Evolutionary conservation across 1,140 invertebrate species (phyloP).

Genomic region (Lordiphosa collinella): DNA sequence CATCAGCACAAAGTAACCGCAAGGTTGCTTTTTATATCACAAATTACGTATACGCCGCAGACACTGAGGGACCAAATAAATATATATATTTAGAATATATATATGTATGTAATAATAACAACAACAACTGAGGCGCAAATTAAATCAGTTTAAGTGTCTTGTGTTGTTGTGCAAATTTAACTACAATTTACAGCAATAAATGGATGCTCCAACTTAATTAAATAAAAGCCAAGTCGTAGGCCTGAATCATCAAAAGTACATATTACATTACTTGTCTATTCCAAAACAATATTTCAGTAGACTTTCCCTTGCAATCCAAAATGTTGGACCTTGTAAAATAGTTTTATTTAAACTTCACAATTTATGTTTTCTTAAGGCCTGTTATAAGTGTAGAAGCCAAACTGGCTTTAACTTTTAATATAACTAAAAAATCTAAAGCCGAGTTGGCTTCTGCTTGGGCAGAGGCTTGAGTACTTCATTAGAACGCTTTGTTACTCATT

Average conservation of each 20-base stretch:
- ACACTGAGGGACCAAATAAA: conserved; percentile 27
- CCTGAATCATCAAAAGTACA: too few species aligned
- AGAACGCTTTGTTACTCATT: conserved; percentile 74
- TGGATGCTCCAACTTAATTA: too few species aligned
- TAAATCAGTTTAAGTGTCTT: conserved; percentile 48
- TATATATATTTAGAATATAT: neutral
- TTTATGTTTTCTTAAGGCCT: too few species aligned
- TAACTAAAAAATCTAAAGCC: neutral
- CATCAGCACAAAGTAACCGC: conserved; percentile 42
- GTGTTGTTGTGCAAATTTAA: conserved; percentile 29
- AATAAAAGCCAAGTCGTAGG: too few species aligned
- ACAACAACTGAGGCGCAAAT: conserved; percentile 24
- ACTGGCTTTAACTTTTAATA: too few species aligned
- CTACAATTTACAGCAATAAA: conserved; percentile 9
- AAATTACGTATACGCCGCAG: conserved; percentile 52
- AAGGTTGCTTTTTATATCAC: conserved; percentile 63
- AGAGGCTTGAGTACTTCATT: conserved; percentile 67
- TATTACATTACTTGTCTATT: too few species aligned
- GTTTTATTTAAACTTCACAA: too few species aligned
- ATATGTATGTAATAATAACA: conserved; percentile 11
- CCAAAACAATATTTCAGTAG: too few species aligned
- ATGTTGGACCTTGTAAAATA: too few species aligned
- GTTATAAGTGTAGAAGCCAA: too few species aligned
- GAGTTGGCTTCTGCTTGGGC: conserved; percentile 45
- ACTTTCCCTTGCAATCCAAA: too few species aligned